phyloP scores from a whole-genome alignment of 2,888 invertebrate genomes.

The Chromoteleia sp. region DNA sequence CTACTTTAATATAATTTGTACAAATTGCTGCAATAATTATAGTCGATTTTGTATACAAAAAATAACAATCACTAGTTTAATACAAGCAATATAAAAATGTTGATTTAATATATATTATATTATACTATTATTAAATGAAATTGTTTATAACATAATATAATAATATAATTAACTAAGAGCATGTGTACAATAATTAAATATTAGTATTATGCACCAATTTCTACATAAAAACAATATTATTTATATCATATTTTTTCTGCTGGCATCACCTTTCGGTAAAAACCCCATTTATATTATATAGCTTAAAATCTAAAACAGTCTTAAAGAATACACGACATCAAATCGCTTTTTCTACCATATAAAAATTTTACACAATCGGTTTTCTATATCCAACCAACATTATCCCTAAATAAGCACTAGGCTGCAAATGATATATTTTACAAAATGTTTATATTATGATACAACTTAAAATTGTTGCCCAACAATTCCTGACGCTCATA shows the following conservation, averaged over 20 bases:
- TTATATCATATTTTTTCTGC: slow-evolving; percentile 31
- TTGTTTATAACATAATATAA: slow-evolving; percentile 24
- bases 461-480: slow-evolving; percentile 35
- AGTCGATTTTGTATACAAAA: slow-evolving; percentile 61
- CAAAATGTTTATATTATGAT: slow-evolving; percentile 23
- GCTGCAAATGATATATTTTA: slow-evolving; percentile 26
- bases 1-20: slow-evolving; percentile 42
- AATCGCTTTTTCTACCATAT: slow-evolving; percentile 37
- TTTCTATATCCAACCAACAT: neutral
- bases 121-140: slow-evolving; percentile 31
- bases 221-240: slow-evolving; percentile 39
- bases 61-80: slow-evolving; percentile 54
- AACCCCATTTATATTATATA: slow-evolving; percentile 27
- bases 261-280: slow-evolving; percentile 30
- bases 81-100: slow-evolving; percentile 56
- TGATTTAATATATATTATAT: slow-evolving; percentile 45
- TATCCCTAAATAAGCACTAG: slow-evolving; percentile 16
- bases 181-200: slow-evolving; percentile 57
- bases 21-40: slow-evolving; percentile 59
- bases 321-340: slow-evolving; percentile 49
- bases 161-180: slow-evolving; percentile 39
- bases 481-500: slow-evolving; percentile 13
- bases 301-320: slow-evolving; percentile 64
- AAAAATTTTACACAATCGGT: slow-evolving; percentile 51
- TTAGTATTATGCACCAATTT: slow-evolving; percentile 55